phyloP scores from a whole-genome alignment of 2,113 vertebrate genomes.

The Chloropsis hardwickii region DNA sequence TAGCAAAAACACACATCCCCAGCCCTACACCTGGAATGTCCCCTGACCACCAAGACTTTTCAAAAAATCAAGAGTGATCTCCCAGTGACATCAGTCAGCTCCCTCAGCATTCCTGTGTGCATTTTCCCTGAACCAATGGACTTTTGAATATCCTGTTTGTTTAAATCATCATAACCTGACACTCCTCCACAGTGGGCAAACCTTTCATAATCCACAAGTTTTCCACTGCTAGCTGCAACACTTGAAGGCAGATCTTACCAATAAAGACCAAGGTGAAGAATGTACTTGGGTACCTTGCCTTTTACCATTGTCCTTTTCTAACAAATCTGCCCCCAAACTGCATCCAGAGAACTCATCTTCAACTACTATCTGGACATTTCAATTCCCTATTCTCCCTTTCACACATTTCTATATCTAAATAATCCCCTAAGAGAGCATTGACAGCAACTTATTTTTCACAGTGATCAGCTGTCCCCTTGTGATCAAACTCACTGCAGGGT shows the following conservation, averaged over 20 bases:
- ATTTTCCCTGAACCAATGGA: neutral
- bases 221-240: neutral
- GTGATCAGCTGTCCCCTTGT: neutral
- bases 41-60: neutral
- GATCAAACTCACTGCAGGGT: neutral
- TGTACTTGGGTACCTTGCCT: neutral
- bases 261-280: neutral
- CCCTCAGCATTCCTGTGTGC: neutral
- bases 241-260: neutral
- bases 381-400: neutral
- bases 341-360: neutral
- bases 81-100: fast-evolving
- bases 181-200: neutral
- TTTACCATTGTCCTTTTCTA: neutral
- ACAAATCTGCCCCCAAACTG: neutral
- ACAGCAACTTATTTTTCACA: neutral
- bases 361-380: neutral
- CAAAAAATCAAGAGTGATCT: neutral
- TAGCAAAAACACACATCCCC: neutral
- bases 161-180: neutral
- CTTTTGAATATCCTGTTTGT: neutral
- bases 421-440: neutral
- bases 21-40: neutral
- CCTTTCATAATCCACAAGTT: neutral
- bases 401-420: neutral